Base-by-base conservation (phyloP, 2,888 invertebrate genomes). In the Allolobophora icterica region DNA sequence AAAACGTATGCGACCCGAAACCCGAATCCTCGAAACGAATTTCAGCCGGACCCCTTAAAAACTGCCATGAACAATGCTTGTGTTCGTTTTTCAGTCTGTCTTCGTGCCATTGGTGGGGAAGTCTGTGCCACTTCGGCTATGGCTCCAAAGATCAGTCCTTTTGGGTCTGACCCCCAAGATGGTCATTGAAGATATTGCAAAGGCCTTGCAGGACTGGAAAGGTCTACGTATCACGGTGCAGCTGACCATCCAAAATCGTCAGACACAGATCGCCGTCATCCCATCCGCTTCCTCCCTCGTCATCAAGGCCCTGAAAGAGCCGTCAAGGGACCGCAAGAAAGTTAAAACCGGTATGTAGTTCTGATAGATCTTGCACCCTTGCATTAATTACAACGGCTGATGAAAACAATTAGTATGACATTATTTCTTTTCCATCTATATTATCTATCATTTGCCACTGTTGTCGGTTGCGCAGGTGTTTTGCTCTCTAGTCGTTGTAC, bases 101-200 rank as follows among this genome's bases (percentile, higher is more conserved):
- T 99, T 95, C 97, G 98, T 96, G 99, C 99, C 96, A 99, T 99
- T 93, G 99, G 99, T 94, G 99, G 99, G 95, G 99, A 99, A 97
- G 99, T 99, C 90, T 99, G 99, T 95, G 99, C 99, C 93, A 99
- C 99, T 92, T 99, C 99, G 91, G 98, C 99, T 24, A 96, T 99
- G 95, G 99, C 99, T 94, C 99, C 99, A 89, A 99, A 99, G 97
- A 99, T 99, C 94, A 99, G 99, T 97, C 99, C 99, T 52, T n/a
- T 97, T 99, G 92, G 99, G 99, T 97, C 96, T 99, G 90, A 92
- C 99, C 87, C 99, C 99, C 91, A 99, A 99, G 96, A 99, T 99
- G 97, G 97, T 99, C 94, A 99, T 99, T 96, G 99, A 99, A 96
- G 99, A 99, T 96, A 99, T 99, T 95, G 99, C 99, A 93, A 99